Percentiles rank a stretch among this genome's conserved stretches.
These are phyloP conservation scores for Mormyrops boulengeri DNA, from an alignment of 2,797 vertebrate genomes.

Conservation along the genomic window DNA sequence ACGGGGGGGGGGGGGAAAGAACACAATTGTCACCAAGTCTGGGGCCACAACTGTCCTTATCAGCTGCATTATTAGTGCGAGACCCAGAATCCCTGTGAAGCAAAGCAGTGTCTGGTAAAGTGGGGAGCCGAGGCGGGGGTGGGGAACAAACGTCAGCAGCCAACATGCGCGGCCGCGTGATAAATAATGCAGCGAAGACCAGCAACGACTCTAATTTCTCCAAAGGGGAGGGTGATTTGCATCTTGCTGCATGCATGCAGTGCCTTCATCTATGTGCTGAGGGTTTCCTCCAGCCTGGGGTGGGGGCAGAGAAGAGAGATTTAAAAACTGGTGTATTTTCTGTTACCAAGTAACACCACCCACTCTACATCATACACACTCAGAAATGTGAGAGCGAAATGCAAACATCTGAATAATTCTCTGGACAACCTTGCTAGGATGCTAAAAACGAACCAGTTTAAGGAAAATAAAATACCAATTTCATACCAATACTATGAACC, in stretches of 20 bases:
- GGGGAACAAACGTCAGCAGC: neutral
- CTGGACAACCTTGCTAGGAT: neutral
- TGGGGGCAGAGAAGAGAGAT: neutral
- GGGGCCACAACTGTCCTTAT: neutral
- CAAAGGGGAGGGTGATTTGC: neutral
- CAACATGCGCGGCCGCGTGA: neutral
- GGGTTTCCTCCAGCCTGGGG: neutral
- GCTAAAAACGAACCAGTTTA: neutral
- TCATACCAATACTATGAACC: neutral
- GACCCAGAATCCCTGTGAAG: neutral
- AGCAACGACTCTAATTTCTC: neutral
- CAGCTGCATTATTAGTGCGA: neutral
- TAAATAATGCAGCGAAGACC: slow-evolving; percentile 14
- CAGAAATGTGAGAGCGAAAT: neutral
- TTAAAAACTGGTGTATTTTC: neutral
- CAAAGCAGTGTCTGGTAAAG: neutral
- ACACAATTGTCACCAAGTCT: neutral
- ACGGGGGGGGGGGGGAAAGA: neutral
- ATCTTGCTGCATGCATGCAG: slow-evolving; percentile 2
- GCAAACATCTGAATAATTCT: neutral
- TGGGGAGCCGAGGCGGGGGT: neutral
- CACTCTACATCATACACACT: neutral
- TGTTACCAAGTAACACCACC: slow-evolving; percentile 8
- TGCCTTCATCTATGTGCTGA: neutral
- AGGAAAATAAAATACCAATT: neutral